phyloP scores from a whole-genome alignment of 64 coral and sea anemone genomes.

The Platygyra sinensis region DNA sequence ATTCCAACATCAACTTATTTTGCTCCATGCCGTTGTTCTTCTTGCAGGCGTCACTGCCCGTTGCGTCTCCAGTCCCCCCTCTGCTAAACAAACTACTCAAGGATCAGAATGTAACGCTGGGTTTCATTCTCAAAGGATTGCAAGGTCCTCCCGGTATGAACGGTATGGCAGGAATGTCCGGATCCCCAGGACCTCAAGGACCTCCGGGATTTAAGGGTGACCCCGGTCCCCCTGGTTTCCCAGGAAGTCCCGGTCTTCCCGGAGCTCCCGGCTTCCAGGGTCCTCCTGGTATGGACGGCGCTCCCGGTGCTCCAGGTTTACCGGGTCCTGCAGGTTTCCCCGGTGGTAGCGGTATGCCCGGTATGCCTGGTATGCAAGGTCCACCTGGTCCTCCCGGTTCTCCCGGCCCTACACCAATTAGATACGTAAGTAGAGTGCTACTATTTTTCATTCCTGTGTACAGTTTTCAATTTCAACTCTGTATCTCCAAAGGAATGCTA shows the following conservation, averaged over 20 bases:
- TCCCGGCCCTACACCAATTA: conserved; percentile 91
- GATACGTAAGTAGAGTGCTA: conserved; percentile 93
- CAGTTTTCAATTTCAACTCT: not conserved
- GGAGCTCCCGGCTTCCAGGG: conserved; percentile 95
- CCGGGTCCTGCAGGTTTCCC: conserved; percentile 91
- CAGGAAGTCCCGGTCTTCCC: conserved; percentile 86
- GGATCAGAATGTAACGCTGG: conserved; percentile 99
- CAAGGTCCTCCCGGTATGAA: conserved; percentile 94
- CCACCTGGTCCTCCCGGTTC: conserved; percentile 84
- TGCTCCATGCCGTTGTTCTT: not conserved
- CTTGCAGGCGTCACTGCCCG: conserved; percentile 88
- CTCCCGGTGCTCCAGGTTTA: conserved; percentile 93
- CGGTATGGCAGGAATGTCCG: conserved; percentile 92
- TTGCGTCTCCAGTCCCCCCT: conserved; percentile 93
- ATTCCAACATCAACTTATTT: not conserved
- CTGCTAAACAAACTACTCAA: conserved; percentile 98
- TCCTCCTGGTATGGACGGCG: conserved; percentile 95
- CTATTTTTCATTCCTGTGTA: not conserved
- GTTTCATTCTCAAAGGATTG: conserved; percentile 99
- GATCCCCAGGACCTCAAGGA: conserved; percentile 82
- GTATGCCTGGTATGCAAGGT: conserved; percentile 87
- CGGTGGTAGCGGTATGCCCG: conserved; percentile 98
- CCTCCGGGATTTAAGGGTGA: conserved; percentile 90
- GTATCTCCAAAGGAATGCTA: not conserved
- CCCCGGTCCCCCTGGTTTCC: conserved; percentile 83